phyloP scores from a whole-genome alignment of 2,888 invertebrate genomes.

The Plebejus argus region DNA sequence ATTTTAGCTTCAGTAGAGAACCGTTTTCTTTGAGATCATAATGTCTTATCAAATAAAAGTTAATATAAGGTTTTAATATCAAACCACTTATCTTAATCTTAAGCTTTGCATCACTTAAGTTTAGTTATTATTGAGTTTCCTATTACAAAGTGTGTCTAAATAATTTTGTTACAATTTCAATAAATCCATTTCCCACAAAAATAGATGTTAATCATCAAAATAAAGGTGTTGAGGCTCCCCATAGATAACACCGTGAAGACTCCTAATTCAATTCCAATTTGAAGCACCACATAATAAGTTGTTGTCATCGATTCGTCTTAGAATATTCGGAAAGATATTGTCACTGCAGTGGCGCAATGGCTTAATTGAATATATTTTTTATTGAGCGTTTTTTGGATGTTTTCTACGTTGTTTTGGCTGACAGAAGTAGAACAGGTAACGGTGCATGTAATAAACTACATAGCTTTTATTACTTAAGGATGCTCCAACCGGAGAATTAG shows the following conservation, averaged over 20 bases:
- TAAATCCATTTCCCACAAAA: conserved; percentile 63
- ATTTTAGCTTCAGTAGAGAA: neutral
- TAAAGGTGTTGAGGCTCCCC: conserved; percentile 69
- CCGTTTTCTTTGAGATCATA: neutral
- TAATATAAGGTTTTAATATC: neutral
- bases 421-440: conserved; percentile 46
- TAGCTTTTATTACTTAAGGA: too few relatives aligned
- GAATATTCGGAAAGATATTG: conserved; percentile 61
- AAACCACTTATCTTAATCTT: neutral
- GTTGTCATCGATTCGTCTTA: conserved; percentile 67
- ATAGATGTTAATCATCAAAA: conserved; percentile 69
- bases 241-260: conserved; percentile 73
- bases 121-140: neutral
- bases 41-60: neutral
- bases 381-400: conserved; percentile 55
- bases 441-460: conserved; percentile 39
- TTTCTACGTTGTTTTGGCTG: conserved; percentile 45
- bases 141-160: neutral
- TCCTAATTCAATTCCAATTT: conserved; percentile 77
- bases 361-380: conserved; percentile 73
- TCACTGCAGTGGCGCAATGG: conserved; percentile 57
- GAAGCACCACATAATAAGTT: conserved; percentile 66
- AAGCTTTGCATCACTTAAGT: neutral
- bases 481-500: too few relatives aligned
- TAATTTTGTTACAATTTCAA: conserved; percentile 36